phyloP scores from a whole-genome alignment of 2,888 invertebrate genomes.

The Nomada fucata region DNA sequence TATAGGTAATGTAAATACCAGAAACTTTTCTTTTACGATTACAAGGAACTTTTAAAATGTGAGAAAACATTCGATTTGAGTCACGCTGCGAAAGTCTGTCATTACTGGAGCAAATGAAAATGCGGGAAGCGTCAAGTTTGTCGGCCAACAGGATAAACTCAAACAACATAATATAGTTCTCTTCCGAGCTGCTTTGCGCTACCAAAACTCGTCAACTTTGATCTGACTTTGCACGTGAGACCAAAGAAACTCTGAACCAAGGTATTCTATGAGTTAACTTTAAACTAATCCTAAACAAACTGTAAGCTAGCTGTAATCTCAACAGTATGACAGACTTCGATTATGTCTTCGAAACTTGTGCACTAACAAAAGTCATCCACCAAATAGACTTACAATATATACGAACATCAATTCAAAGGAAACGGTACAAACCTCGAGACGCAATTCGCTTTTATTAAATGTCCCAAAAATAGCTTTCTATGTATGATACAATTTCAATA shows the following conservation, averaged over 20 bases:
- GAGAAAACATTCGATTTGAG: no score
- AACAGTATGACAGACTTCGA: background rate
- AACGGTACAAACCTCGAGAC: background rate
- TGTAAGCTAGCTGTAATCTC: conserved; percentile 1
- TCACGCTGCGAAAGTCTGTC: no score
- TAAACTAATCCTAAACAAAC: conserved; percentile 28
- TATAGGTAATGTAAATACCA: no score
- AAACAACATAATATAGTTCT: background rate
- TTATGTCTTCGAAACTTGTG: background rate
- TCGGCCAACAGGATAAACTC: background rate
- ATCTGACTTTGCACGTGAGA: background rate
- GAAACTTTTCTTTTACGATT: no score
- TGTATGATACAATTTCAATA: no score
- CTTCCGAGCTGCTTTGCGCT: no score
- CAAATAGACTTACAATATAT: background rate
- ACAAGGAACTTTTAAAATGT: no score
- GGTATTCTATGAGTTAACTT: background rate
- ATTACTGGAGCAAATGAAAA: no score
- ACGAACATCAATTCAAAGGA: background rate
- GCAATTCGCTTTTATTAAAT: no score
- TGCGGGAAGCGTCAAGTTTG: no score
- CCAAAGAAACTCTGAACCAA: conserved; percentile 8
- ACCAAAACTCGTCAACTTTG: background rate
- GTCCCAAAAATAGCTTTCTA: no score
- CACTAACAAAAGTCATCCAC: no score